Conservation (phyloP, 2,888 invertebrate species). For the Tipula unca region DNA sequence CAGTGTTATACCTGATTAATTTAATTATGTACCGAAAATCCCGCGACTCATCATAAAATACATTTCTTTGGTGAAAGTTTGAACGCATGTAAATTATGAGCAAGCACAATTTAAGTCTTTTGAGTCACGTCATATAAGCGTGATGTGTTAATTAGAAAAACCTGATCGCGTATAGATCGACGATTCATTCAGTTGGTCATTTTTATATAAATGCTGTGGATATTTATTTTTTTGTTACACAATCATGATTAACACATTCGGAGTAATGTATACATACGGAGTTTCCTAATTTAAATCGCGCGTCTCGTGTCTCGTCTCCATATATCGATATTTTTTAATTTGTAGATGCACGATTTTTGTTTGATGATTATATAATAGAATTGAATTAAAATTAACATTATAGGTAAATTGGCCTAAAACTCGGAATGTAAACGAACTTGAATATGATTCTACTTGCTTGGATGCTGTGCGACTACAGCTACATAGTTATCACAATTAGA, state of each 20-base stretch:
- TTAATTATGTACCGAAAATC: neutral
- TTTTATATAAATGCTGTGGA: neutral
- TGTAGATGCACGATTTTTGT: neutral
- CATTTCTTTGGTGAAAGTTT: neutral
- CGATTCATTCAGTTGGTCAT: neutral
- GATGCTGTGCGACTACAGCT: too few species aligned
- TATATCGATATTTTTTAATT: neutral
- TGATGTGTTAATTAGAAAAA: neutral
- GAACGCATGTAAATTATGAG: neutral
- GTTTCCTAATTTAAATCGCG: neutral
- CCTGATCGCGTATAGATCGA: neutral
- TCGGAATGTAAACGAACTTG: too few species aligned
- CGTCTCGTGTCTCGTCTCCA: neutral
- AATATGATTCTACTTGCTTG: too few species aligned
- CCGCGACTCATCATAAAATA: neutral
- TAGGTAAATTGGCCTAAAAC: too few species aligned
- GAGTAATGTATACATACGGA: too few species aligned
- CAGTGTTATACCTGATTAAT: neutral
- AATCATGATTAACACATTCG: neutral
- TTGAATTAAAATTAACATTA: too few species aligned
- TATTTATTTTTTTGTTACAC: neutral
- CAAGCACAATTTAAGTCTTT: too few species aligned
- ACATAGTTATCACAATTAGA: too few species aligned
- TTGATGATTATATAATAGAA: too few species aligned
- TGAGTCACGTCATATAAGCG: neutral